Percentiles rank a stretch among this genome's conserved stretches.
These are phyloP conservation scores for Drosophila parthenogenetica DNA, from an alignment of 2,888 invertebrate species.

Conservation along the genomic window DNA sequence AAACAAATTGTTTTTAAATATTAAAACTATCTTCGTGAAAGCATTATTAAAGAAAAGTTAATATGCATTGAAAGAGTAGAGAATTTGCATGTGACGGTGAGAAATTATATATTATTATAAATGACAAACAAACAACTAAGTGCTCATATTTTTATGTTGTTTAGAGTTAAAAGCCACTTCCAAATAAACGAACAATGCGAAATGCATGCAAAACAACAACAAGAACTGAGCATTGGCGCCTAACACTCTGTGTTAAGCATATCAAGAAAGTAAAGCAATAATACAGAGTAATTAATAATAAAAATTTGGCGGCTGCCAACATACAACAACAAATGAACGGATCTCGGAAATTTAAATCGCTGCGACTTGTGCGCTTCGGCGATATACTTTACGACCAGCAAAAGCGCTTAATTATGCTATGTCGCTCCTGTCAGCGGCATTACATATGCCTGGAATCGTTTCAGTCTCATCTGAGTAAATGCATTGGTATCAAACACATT, in stretches of 20 bases:
- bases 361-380: conserved; percentile 70
- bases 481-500: conserved; percentile 62
- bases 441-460: conserved; percentile 62
- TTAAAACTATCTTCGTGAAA: background rate
- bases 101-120: background rate
- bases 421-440: conserved; percentile 71
- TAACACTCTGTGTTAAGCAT: background rate
- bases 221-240: background rate
- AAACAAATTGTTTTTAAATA: conserved; percentile 3
- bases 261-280: conserved; percentile 3
- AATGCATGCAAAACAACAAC: background rate
- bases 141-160: background rate
- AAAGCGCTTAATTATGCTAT: conserved; percentile 65
- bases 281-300: background rate
- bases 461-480: conserved; percentile 65
- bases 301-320: background rate
- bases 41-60: background rate
- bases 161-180: background rate
- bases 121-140: background rate
- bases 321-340: conserved; percentile 58
- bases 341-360: conserved; percentile 41
- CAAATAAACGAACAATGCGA: background rate
- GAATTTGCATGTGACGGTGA: background rate
- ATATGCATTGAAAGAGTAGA: background rate
- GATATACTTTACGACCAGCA: conserved; percentile 76